phyloP scores from a whole-genome alignment of 2,113 vertebrate species.

The Protobothrops flavoviridis region DNA sequence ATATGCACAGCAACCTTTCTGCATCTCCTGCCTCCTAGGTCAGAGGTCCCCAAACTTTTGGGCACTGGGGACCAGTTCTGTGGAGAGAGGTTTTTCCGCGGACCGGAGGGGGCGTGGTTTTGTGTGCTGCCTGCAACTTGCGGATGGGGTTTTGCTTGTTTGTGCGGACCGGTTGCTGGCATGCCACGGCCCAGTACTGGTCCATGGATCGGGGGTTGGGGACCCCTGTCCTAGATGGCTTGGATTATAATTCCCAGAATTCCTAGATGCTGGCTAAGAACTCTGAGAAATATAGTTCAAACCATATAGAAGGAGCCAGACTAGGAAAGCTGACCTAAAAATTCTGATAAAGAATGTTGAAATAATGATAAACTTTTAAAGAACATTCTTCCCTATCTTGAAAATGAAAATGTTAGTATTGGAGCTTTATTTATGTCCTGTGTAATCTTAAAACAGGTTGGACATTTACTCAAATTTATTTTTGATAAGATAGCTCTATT shows the following conservation, averaged over 20 bases:
- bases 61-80: too few relatives aligned
- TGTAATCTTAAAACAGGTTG: conserved; percentile 53
- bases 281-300: background rate
- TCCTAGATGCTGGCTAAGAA: background rate
- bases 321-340: background rate
- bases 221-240: background rate
- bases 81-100: too few relatives aligned
- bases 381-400: background rate
- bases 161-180: too few relatives aligned
- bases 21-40: background rate
- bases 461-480: conserved; percentile 47
- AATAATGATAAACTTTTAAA: background rate
- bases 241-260: background rate
- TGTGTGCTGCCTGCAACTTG: too few relatives aligned
- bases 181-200: too few relatives aligned
- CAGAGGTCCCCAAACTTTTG: too few relatives aligned
- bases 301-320: background rate
- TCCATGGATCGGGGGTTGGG: too few relatives aligned
- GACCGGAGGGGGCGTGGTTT: too few relatives aligned
- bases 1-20: background rate
- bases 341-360: too few relatives aligned
- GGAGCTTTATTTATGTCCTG: background rate
- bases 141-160: too few relatives aligned
- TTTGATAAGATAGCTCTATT: conserved; percentile 38
- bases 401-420: background rate